These are phyloP conservation scores for Caradrina kadenii DNA, from an alignment of 2,888 invertebrate species.

Conservation along the genomic window DNA sequence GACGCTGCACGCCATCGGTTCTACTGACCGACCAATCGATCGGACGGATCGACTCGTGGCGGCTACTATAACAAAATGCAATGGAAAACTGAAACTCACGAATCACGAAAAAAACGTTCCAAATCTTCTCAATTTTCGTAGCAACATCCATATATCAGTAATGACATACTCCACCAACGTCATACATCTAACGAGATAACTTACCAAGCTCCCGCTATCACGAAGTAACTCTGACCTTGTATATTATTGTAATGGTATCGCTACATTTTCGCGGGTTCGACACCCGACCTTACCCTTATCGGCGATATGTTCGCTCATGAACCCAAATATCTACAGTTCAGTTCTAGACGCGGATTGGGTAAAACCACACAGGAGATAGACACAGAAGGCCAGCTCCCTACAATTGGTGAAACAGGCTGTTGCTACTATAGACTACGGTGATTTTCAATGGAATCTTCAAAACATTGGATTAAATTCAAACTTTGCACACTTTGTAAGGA, in stretches of 20 bases:
- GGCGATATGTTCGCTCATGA: conserved; percentile 56
- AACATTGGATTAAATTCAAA: too few relatives aligned
- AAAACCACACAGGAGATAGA: background rate
- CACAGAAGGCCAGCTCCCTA: background rate
- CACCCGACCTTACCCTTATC: conserved; percentile 62
- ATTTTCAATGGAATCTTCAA: too few relatives aligned
- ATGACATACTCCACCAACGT: background rate
- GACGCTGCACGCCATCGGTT: too few relatives aligned
- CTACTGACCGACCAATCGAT: too few relatives aligned
- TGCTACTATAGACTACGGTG: too few relatives aligned
- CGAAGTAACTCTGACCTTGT: conserved; percentile 64
- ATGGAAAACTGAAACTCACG: too few relatives aligned
- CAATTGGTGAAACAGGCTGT: background rate
- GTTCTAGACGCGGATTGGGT: conserved; percentile 27
- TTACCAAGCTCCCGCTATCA: conserved; percentile 21
- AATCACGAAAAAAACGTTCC: too few relatives aligned
- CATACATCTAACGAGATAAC: conserved; percentile 28
- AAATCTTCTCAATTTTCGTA: background rate
- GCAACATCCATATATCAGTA: background rate
- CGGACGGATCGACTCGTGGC: too few relatives aligned
- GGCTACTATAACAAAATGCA: too few relatives aligned
- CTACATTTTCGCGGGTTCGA: conserved; percentile 64
- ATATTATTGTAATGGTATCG: conserved; percentile 54
- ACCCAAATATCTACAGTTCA: conserved; percentile 30
- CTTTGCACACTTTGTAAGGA: too few relatives aligned